A percentile compares a stretch with the other conserved stretches of the same genome.
These are phyloP conservation scores for Aurelia aurita DNA, from an alignment of 30 jellyfish, hydroid and myxozoan genomes.

Conservation along the genomic window DNA sequence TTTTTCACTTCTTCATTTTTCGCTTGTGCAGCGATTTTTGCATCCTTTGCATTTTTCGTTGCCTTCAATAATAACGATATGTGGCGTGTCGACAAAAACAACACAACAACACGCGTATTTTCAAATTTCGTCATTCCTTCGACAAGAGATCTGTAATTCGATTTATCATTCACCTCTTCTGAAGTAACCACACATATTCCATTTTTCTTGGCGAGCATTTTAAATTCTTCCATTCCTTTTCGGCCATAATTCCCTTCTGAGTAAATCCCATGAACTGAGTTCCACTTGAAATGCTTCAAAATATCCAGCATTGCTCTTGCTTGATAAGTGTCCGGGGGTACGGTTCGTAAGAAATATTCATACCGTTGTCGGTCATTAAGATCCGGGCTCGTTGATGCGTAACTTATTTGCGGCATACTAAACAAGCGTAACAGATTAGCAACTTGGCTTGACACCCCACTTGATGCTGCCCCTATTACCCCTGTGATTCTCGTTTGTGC, in stretches of 20 bases:
- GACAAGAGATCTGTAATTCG: constrained; percentile 31
- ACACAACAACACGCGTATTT: constrained; percentile 68
- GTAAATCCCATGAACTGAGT: constrained; percentile 60
- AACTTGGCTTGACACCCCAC: constrained; percentile 80
- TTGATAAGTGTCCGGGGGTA: constrained; percentile 89
- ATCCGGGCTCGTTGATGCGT: constrained; percentile 86
- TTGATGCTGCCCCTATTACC: constrained; percentile 89
- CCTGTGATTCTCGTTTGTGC: constrained; percentile 46
- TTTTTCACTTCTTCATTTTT: background rate
- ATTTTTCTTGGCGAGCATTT: constrained; percentile 26
- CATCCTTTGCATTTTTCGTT: background rate
- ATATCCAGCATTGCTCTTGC: constrained; percentile 85
- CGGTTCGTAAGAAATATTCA: constrained; percentile 82
- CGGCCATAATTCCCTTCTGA: constrained; percentile 90
- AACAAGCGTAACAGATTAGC: constrained; percentile 85
- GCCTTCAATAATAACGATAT: constrained; percentile 37
- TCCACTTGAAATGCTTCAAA: constrained; percentile 65
- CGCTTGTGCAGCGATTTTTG: background rate
- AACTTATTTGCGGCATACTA: constrained; percentile 83
- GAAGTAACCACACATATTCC: constrained; percentile 64
- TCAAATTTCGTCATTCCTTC: constrained; percentile 17
- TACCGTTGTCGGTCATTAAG: constrained; percentile 76
- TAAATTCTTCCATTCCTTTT: constrained; percentile 78
- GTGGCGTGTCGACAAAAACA: constrained; percentile 51
- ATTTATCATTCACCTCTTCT: constrained; percentile 4